Evolutionary conservation across 1,140 invertebrate species (phyloP), one percentile per base, ranked within the genome.

Genomic region (Marisa cornuarietis): DNA sequence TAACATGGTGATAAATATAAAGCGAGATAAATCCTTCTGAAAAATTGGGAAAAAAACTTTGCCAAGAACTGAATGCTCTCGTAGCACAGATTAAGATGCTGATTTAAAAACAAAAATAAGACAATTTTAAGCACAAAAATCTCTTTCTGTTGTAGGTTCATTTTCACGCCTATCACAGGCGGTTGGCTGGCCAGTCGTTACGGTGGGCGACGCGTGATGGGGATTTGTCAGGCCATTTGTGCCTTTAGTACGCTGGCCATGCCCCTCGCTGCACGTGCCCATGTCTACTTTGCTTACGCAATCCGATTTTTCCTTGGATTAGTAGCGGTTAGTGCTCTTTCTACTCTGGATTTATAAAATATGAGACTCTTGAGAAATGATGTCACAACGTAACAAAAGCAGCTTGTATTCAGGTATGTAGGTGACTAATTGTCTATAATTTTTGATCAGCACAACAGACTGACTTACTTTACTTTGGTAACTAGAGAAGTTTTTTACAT

Each of bases 161-260:
- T 82, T 26, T 77, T 82, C 61, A 79, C 81, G 24, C 81, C 79
- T 42, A 79, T 82, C 2, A 78, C 78, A 24, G 95, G 95, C 2
- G 89, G 89, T 13, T 90, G 94, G 95, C 58, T 87, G 62, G 78
- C 85, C 9, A 54, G 65, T 22, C 78, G 85, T 52, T 90, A 84
- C 83, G 91, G 91, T 9, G 88, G 88, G n/a, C 91, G 89, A 80
- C 77, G 85, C 22, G 86, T 90, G 6, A 82, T 89, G 54, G 82
- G 82, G 0, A 65, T 79, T 0, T 77, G 74, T 16, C 81, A 85
- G 73, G 61, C 80, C n/a, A 61, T 85, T 58, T 79, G 76, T 54
- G 85, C 80, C 42, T 16, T 87, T 24, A 75, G 81, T 54, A 86
- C 86, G 4, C 18, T 88, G 3, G 26, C 86, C 31, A 83, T 80